Conservation (phyloP, 2,888 invertebrate genomes). For the Cataglyphis livida region DNA sequence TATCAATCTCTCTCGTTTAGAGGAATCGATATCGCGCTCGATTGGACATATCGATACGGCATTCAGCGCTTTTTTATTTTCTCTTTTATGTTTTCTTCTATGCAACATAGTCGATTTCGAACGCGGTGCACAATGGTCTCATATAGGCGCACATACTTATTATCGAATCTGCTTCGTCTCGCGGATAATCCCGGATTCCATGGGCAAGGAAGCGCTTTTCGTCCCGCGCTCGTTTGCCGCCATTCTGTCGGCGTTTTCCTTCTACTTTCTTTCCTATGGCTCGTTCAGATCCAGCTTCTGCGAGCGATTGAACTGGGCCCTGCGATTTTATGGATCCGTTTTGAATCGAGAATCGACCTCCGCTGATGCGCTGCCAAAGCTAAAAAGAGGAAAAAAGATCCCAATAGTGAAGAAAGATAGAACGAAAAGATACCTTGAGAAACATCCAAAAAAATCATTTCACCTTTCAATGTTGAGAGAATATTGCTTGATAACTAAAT, state of each 20-base stretch:
- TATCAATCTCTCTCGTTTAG: background rate
- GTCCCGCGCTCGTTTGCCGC: conserved; percentile 24
- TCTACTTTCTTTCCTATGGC: background rate
- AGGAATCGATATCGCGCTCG: background rate
- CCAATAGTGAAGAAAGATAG: conserved; percentile 2
- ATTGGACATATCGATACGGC: conserved; percentile 22
- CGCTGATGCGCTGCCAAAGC: conserved; percentile 65
- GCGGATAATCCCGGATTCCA: conserved; percentile 69
- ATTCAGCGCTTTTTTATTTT: conserved; percentile 10
- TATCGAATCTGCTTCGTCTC: conserved; percentile 67
- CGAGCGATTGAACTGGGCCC: conserved; percentile 76
- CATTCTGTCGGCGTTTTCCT: conserved; percentile 54
- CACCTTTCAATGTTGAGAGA: background rate
- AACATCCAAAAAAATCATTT: conserved; percentile 11
- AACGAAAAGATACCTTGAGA: background rate
- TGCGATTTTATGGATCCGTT: conserved; percentile 72
- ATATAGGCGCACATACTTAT: conserved; percentile 65
- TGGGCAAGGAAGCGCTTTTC: conserved; percentile 44
- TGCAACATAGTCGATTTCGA: conserved; percentile 25
- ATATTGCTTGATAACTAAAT: background rate
- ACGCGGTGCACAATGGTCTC: conserved; percentile 28
- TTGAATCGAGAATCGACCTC: conserved; percentile 62
- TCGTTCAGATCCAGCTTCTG: conserved; percentile 42
- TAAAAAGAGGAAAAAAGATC: conserved; percentile 35
- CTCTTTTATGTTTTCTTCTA: background rate